phyloP scores from a whole-genome alignment of 2,888 invertebrate genomes.

The Mythimna ferrago region DNA sequence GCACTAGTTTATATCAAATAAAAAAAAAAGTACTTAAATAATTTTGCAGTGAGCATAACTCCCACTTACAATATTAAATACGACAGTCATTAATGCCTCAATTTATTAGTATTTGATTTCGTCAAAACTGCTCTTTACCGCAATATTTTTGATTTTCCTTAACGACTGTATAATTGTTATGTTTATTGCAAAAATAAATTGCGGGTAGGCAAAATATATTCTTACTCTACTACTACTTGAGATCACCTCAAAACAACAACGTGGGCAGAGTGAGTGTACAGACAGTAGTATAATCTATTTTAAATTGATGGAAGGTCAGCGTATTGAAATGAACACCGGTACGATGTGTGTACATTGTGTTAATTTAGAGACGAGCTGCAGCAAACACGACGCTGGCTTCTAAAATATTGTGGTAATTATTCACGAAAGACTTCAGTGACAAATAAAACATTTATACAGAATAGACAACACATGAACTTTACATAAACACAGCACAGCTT shows the following conservation, averaged over 20 bases:
- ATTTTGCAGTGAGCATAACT: constrained; percentile 1
- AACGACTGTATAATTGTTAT: neutral
- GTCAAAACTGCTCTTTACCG: neutral
- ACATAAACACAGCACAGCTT: neutral
- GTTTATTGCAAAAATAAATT: constrained; percentile 36
- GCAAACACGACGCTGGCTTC: constrained; percentile 23
- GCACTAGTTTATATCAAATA: too few species aligned
- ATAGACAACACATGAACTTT: neutral
- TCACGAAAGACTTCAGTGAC: constrained; percentile 35
- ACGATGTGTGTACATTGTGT: constrained; percentile 63
- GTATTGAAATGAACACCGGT: constrained; percentile 70
- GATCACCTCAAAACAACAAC: constrained; percentile 64
- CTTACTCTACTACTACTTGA: constrained; percentile 48
- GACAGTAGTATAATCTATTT: constrained; percentile 81
- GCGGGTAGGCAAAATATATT: constrained; percentile 49
- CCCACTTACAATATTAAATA: neutral
- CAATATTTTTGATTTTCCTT: neutral
- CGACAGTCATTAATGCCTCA: neutral
- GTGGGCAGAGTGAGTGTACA: constrained; percentile 59
- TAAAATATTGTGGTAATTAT: constrained; percentile 38
- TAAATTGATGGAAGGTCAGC: constrained; percentile 87
- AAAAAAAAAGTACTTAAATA: constrained; percentile 7
- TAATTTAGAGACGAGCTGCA: constrained; percentile 66
- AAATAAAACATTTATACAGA: constrained; percentile 27
- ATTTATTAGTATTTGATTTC: neutral